Conservation (phyloP, 2,888 invertebrate genomes). For the Pyrocoelia pectoralis region DNA sequence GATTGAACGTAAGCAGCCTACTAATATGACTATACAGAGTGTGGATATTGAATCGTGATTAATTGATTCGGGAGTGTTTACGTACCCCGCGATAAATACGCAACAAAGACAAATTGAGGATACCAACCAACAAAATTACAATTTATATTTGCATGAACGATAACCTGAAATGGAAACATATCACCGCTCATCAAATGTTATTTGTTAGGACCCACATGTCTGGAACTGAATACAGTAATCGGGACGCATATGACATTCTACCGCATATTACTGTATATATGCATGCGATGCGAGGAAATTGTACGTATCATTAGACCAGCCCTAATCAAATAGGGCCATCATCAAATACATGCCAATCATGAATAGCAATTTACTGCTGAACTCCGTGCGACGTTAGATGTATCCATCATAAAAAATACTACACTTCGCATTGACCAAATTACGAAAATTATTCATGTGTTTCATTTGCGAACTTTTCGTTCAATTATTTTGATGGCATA, state of each 20-base stretch:
- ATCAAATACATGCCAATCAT: slow-evolving; percentile 59
- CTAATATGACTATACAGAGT: neutral
- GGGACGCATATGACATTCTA: slow-evolving; percentile 55
- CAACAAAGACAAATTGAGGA: slow-evolving; percentile 35
- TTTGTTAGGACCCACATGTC: slow-evolving; percentile 56
- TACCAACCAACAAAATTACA: slow-evolving; percentile 49
- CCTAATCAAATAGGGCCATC: slow-evolving; percentile 59
- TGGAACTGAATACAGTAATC: slow-evolving; percentile 57
- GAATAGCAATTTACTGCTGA: slow-evolving; percentile 54
- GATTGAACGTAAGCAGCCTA: slow-evolving; percentile 1
- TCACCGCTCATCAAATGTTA: slow-evolving; percentile 57
- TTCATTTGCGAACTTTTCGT: slow-evolving; percentile 51
- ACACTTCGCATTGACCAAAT: slow-evolving; percentile 50
- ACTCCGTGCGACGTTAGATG: slow-evolving; percentile 33
- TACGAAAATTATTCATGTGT: slow-evolving; percentile 52
- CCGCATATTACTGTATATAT: slow-evolving; percentile 52
- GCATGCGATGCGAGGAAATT: slow-evolving; percentile 57
- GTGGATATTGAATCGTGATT: slow-evolving; percentile 18
- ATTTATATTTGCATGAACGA: slow-evolving; percentile 51
- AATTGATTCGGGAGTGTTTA: slow-evolving; percentile 19
- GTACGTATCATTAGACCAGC: slow-evolving; percentile 59
- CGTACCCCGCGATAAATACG: slow-evolving; percentile 13
- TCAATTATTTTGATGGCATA: slow-evolving; percentile 55
- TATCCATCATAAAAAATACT: slow-evolving; percentile 43
- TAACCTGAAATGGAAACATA: slow-evolving; percentile 57